Conservation (phyloP, 2,113 vertebrate genomes). For the Chamaetylas fuelleborni region DNA sequence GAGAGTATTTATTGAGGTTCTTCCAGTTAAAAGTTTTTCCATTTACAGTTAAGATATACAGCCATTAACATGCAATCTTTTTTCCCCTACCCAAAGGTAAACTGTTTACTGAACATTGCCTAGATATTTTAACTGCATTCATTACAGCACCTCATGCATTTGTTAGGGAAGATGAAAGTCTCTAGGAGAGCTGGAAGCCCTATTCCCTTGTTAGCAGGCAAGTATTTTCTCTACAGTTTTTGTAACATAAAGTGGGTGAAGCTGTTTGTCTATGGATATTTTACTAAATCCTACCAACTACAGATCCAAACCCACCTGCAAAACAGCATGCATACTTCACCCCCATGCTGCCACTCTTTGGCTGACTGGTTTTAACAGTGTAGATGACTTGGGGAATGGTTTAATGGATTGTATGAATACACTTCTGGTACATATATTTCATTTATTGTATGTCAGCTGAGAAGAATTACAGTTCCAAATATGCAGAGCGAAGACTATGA, state of each 20-base stretch:
- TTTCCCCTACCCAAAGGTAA: not conserved
- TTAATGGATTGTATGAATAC: conserved; percentile 6
- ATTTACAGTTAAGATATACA: conserved; percentile 24
- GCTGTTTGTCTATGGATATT: conserved; percentile 1
- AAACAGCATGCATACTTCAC: conserved; percentile 33
- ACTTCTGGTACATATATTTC: not conserved
- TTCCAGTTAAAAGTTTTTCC: not conserved
- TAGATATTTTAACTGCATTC: conserved; percentile 45
- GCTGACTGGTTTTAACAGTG: not conserved
- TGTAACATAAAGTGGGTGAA: conserved; percentile 6
- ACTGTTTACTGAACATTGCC: not conserved
- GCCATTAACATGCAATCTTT: conserved; percentile 38
- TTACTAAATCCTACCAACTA: conserved; percentile 9
- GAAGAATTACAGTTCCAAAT: conserved; percentile 10
- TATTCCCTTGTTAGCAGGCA: not conserved
- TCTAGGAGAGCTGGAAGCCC: not conserved
- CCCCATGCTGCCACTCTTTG: conserved; percentile 48
- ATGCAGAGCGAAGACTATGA: not conserved
- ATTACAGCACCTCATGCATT: not conserved
- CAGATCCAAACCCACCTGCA: conserved; percentile 11
- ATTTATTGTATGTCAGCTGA: not conserved
- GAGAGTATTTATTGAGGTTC: not conserved
- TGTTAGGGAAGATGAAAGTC: not conserved
- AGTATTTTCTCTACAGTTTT: conserved; percentile 6
- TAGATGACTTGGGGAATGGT: not conserved